Conservation (phyloP, 2,888 invertebrate genomes). For the Oligia latruncula region DNA sequence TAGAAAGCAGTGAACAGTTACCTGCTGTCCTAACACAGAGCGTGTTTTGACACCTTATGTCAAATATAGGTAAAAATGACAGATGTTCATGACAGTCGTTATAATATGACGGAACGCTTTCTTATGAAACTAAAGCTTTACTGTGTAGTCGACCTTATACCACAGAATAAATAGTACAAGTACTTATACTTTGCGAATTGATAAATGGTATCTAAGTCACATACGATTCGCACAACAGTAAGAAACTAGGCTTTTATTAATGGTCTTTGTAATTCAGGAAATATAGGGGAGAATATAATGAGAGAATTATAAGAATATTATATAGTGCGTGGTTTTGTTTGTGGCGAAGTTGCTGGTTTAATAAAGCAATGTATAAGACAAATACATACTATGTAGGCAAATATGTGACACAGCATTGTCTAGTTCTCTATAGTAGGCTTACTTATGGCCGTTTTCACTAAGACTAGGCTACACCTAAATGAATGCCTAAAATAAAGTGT, state of each 20-base stretch:
- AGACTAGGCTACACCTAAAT: no score
- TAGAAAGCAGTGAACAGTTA: no score
- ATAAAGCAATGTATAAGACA: neutral
- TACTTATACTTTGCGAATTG: neutral
- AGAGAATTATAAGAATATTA: neutral
- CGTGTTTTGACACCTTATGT: no score
- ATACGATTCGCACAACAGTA: conserved; percentile 15
- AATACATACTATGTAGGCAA: neutral
- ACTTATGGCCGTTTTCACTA: no score
- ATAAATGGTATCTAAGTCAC: conserved; percentile 24
- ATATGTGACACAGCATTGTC: neutral
- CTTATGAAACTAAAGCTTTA: no score
- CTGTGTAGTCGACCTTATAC: neutral
- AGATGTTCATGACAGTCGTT: no score
- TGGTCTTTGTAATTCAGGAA: conserved; percentile 9
- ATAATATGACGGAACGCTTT: no score
- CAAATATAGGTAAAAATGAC: no score
- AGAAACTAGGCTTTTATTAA: conserved; percentile 19
- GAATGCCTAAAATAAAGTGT: no score
- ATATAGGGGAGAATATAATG: neutral
- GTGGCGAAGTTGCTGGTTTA: neutral
- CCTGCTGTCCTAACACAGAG: no score
- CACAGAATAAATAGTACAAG: no score
- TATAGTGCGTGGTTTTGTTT: conserved; percentile 7
- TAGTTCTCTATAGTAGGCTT: no score